phyloP scores from a whole-genome alignment of 2,888 invertebrate genomes.

The Epistrophe grossulariae region DNA sequence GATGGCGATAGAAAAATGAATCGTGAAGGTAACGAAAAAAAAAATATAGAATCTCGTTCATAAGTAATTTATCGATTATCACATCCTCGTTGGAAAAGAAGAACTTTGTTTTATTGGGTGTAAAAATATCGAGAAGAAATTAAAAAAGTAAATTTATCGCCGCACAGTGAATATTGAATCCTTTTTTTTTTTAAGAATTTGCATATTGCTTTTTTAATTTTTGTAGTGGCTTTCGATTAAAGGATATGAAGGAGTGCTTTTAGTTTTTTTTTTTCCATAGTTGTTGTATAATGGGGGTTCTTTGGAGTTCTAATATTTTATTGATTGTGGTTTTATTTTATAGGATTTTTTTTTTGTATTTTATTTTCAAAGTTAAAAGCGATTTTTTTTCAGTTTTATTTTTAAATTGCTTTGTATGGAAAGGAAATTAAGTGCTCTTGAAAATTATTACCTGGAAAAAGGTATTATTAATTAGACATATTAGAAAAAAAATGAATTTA shows the following conservation, averaged over 20 bases:
- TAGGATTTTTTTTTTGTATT: neutral
- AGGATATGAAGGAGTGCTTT: conserved; percentile 20
- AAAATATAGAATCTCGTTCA: conserved; percentile 22
- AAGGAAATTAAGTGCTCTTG: neutral
- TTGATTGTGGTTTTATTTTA: conserved; percentile 7
- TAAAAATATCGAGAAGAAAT: conserved; percentile 67
- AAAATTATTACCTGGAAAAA: neutral
- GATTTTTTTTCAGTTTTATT: neutral
- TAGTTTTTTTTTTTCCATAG: neutral
- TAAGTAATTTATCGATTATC: conserved; percentile 74
- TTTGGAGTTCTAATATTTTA: conserved; percentile 23
- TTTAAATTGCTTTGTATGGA: neutral
- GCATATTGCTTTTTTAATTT: conserved; percentile 51
- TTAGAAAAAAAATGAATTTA: neutral
- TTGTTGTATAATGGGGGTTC: conserved; percentile 1
- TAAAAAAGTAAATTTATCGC: conserved; percentile 59
- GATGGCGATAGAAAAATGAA: conserved; percentile 1
- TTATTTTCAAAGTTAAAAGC: neutral
- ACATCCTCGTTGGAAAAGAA: conserved; percentile 46
- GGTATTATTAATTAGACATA: neutral
- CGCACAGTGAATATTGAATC: conserved; percentile 63
- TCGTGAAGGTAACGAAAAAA: neutral
- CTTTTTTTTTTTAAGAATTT: conserved; percentile 36
- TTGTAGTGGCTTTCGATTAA: conserved; percentile 34
- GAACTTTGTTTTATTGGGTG: conserved; percentile 63